phyloP scores from a whole-genome alignment of 2,113 vertebrate species.

The Nyctibius bracteatus region DNA sequence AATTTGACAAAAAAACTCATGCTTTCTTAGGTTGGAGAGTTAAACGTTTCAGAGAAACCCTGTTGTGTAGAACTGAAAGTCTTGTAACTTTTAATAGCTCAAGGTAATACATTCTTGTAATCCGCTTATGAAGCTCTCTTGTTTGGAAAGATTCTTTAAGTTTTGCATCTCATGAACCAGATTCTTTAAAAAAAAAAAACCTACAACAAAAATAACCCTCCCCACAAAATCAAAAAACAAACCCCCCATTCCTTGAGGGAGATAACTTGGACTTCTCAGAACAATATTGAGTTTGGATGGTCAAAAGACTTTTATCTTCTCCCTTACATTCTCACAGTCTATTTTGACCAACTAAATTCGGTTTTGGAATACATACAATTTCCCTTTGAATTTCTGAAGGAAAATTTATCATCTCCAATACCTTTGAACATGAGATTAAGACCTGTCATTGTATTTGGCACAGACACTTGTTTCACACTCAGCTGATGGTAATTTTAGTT shows the following conservation, averaged over 20 bases:
- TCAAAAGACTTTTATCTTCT: not conserved
- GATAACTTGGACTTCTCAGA: too few species aligned
- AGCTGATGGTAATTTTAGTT: not conserved
- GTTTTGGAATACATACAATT: not conserved
- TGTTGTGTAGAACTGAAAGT: not conserved
- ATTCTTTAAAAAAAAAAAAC: not conserved
- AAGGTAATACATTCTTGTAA: not conserved
- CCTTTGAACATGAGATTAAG: not conserved
- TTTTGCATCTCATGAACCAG: not conserved
- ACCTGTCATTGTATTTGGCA: not conserved
- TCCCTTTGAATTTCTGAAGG: not conserved
- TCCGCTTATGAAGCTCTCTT: not conserved
- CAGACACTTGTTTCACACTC: not conserved
- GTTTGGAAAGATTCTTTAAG: not conserved
- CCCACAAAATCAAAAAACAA: not conserved
- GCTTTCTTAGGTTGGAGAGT: not conserved
- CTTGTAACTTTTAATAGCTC: not conserved
- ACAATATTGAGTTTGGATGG: not conserved
- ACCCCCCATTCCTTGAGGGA: fast-evolving
- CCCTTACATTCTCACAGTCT: not conserved
- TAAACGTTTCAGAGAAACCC: not conserved
- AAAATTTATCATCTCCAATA: not conserved
- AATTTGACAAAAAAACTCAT: not conserved
- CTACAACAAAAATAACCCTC: fast-evolving
- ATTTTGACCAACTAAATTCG: not conserved